Percentiles rank a stretch among this genome's conserved stretches.
Conservation (phyloP, 2,113 vertebrate genomes). For the Pandion haliaetus region DNA sequence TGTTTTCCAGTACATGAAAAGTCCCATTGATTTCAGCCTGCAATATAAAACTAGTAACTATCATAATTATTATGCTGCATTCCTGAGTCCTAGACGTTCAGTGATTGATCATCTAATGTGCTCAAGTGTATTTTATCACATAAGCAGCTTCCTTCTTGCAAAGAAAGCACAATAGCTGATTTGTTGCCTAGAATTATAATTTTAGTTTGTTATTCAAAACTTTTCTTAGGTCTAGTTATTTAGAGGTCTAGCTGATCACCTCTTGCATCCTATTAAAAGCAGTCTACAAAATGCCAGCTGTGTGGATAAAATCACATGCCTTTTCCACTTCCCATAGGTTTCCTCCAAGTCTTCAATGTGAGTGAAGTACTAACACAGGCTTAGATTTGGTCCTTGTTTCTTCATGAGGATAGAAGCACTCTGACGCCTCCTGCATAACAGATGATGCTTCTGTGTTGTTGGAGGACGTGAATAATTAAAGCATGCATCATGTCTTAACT, state of each 20-base stretch:
- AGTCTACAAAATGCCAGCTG: neutral
- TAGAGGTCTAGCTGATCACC: neutral
- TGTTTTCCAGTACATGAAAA: neutral
- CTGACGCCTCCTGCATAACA: neutral
- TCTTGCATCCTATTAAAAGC: neutral
- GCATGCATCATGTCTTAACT: neutral
- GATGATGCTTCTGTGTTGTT: slow-evolving; percentile 8
- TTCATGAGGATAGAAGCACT: neutral
- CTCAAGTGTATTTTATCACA: neutral
- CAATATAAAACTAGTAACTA: neutral
- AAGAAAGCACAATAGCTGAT: neutral
- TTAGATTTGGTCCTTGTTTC: neutral
- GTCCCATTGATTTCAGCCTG: neutral
- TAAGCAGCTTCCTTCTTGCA: neutral
- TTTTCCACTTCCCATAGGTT: neutral
- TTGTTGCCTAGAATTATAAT: neutral
- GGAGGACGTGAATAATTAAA: neutral
- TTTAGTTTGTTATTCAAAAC: neutral
- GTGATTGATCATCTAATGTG: neutral
- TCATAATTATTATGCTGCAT: neutral
- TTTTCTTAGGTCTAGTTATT: neutral
- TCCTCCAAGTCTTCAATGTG: neutral
- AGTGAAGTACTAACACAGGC: neutral
- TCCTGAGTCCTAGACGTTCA: neutral
- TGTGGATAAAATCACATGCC: neutral